A percentile compares a stretch with the other conserved stretches of the same genome.
Conservation (phyloP, 2,797 vertebrate species). For the Thaleichthys pacificus region DNA sequence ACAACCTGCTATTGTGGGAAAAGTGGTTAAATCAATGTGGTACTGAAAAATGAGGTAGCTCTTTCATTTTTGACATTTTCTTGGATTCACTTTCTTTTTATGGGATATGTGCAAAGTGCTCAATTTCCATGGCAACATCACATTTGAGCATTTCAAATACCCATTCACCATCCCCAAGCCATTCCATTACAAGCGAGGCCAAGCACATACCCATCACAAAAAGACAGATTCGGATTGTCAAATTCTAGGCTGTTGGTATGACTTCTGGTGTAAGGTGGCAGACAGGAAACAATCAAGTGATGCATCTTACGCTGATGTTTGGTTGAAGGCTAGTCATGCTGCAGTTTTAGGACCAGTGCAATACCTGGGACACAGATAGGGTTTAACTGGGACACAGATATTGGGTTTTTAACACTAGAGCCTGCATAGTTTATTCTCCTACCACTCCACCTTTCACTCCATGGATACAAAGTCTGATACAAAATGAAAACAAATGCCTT, state of each 20-base stretch:
- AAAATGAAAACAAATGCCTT: constrained; percentile 55
- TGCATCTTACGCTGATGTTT: constrained; percentile 17
- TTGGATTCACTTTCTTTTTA: constrained; percentile 6
- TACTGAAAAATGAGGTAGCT: constrained; percentile 67
- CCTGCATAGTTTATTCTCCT: constrained; percentile 74
- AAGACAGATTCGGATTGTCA: constrained; percentile 49
- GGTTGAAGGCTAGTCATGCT: constrained; percentile 25
- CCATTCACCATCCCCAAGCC: constrained; percentile 14
- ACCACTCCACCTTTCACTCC: constrained; percentile 60
- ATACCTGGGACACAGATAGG: constrained; percentile 38
- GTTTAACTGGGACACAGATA: too few relatives aligned
- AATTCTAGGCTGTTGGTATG: constrained; percentile 30
- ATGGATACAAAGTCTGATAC: constrained; percentile 59
- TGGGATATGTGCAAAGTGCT: constrained; percentile 11
- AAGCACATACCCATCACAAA: constrained; percentile 33
- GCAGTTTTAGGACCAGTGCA: constrained; percentile 27
- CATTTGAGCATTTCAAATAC: constrained; percentile 33
- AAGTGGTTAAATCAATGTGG: constrained; percentile 46
- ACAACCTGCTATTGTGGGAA: constrained; percentile 30
- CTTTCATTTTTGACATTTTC: constrained; percentile 52
- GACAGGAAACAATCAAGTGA: constrained; percentile 20
- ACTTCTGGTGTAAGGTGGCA: constrained; percentile 2
- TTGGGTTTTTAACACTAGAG: constrained; percentile 43
- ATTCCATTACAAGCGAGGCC: constrained; percentile 26
- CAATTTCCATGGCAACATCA: constrained; percentile 31